Conservation (phyloP, 1,140 invertebrate genomes). For the Pseudomyrmex sp. region DNA sequence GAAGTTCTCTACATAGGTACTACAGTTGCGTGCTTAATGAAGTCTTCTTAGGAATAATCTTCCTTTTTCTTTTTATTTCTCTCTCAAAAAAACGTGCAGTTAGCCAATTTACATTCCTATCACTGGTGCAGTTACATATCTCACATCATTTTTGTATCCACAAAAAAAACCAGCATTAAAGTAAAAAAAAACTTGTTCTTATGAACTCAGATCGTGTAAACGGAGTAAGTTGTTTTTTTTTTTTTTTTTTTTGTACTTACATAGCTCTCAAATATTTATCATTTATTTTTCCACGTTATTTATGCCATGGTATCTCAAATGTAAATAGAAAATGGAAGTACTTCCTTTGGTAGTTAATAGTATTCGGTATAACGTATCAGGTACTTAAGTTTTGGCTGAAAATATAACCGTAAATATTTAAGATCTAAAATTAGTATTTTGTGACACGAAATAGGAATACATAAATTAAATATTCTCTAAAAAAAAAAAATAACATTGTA, state of each 20-base stretch:
- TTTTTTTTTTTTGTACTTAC: neutral
- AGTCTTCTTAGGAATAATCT: conserved; percentile 7
- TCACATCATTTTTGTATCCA: conserved; percentile 17
- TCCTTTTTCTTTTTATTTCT: neutral
- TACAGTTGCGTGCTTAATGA: conserved; percentile 21
- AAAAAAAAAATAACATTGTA: conserved; percentile 19
- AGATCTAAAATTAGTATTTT: conserved; percentile 16
- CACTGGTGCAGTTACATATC: conserved; percentile 16
- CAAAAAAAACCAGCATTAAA: neutral
- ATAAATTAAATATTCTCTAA: conserved; percentile 45
- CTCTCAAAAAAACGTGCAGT: conserved; percentile 7
- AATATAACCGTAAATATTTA: conserved; percentile 18
- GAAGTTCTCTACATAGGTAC: conserved; percentile 28
- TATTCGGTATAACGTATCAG: neutral
- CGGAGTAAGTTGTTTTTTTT: neutral
- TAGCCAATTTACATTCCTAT: conserved; percentile 35
- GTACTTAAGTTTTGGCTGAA: conserved; percentile 26
- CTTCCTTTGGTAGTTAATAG: neutral
- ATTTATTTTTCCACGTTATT: no score
- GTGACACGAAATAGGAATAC: neutral
- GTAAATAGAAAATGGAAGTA: conserved; percentile 21
- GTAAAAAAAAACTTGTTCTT: neutral
- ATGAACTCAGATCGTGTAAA: neutral
- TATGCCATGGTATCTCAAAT: neutral
- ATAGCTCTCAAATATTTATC: no score